These are phyloP conservation scores for Cheilosia scutellata DNA, from an alignment of 2,888 invertebrate species.

Conservation along the genomic window DNA sequence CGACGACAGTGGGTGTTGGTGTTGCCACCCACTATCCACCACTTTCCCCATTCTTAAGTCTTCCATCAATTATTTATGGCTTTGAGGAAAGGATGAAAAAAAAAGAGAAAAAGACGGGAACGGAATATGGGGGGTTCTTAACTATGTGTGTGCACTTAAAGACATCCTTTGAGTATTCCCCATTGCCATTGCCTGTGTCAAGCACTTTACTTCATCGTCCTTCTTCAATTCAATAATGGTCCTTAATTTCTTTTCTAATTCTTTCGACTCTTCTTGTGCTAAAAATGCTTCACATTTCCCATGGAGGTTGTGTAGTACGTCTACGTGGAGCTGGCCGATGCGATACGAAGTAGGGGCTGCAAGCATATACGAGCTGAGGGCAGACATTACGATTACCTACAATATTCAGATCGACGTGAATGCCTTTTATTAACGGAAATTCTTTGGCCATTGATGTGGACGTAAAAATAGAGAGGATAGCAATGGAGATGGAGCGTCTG, in stretches of 20 bases:
- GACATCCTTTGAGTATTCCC: constrained; percentile 58
- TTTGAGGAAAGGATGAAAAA: constrained; percentile 28
- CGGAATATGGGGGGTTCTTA: constrained; percentile 25
- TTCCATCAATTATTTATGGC: constrained; percentile 75
- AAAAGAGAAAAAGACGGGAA: not conserved
- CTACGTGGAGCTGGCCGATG: not conserved
- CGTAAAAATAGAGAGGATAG: no score
- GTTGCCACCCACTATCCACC: not conserved
- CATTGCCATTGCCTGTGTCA: constrained; percentile 59
- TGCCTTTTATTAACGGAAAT: not conserved
- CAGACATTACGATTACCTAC: not conserved
- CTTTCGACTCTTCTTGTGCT: constrained; percentile 23
- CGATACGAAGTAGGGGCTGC: not conserved
- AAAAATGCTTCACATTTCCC: constrained; percentile 37
- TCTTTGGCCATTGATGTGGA: not conserved
- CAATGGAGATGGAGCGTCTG: no score
- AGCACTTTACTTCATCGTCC: constrained; percentile 70
- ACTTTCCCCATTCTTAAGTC: constrained; percentile 39
- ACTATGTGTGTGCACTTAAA: constrained; percentile 64
- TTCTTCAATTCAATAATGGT: constrained; percentile 74
- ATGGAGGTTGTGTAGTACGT: not conserved
- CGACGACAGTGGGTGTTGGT: constrained; percentile 18
- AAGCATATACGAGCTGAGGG: not conserved
- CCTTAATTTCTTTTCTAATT: constrained; percentile 75
- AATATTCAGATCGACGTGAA: not conserved